A percentile compares a stretch with the other conserved stretches of the same genome.
phyloP scores from a whole-genome alignment of 2,113 vertebrate species.

The Seriola rivoliana region DNA sequence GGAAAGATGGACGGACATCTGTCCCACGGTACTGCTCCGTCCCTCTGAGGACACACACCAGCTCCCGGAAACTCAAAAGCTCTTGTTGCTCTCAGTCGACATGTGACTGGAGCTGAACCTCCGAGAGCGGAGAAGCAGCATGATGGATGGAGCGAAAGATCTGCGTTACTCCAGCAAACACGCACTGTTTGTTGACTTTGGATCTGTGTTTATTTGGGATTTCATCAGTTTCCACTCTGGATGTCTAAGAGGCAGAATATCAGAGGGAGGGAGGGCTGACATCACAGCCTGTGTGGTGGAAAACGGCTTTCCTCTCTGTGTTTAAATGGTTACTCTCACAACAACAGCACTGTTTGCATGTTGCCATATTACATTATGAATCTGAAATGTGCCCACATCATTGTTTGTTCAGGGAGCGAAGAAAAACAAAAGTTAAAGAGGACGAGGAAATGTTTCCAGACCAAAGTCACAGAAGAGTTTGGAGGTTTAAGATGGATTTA shows the following conservation, averaged over 20 bases:
- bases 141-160: constrained; percentile 8
- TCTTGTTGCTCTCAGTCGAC: not conserved
- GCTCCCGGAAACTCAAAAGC: constrained; percentile 41
- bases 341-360: not conserved
- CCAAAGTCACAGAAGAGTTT: too few species aligned
- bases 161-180: not conserved
- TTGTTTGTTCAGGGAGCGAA: not conserved
- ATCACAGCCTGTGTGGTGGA: not conserved
- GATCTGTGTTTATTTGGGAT: constrained; percentile 41
- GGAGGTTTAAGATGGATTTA: too few species aligned
- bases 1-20: constrained; percentile 3
- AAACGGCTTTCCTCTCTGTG: not conserved
- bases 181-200: constrained; percentile 27
- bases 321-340: not conserved
- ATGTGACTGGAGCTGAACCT: not conserved
- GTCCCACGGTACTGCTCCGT: constrained; percentile 13
- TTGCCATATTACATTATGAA: not conserved
- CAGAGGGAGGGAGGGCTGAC: not conserved
- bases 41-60: not conserved
- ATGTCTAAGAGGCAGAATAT: not conserved
- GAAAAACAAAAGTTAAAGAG: too few species aligned
- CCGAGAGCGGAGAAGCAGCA: not conserved
- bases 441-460: too few species aligned
- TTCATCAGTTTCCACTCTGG: constrained; percentile 31
- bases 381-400: not conserved